Percentiles rank a stretch among this genome's conserved stretches.
Conservation (phyloP, 92 coral and sea anemone genomes). For the Phenganax marumi region DNA sequence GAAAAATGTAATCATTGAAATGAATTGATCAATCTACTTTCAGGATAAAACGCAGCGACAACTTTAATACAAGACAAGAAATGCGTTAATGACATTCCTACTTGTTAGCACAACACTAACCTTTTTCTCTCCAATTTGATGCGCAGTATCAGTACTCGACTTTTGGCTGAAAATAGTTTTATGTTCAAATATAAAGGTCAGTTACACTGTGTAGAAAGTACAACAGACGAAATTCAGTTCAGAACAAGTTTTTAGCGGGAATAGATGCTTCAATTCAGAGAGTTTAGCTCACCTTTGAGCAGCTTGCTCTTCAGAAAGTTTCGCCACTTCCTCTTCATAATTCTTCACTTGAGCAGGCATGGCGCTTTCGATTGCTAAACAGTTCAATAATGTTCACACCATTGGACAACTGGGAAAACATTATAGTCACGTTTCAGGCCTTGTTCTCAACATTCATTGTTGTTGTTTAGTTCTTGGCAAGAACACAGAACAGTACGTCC, state of each 20-base stretch:
- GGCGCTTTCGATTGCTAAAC: constrained; percentile 79
- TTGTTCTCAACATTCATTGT: no score
- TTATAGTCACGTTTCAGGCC: no score
- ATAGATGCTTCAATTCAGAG: not conserved
- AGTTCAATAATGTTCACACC: not conserved
- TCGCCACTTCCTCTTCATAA: constrained; percentile 84
- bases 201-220: no score
- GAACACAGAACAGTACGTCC: no score
- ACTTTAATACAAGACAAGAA: not conserved
- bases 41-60: not conserved
- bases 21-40: not conserved
- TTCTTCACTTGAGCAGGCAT: constrained; percentile 88
- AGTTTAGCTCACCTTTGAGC: constrained; percentile 55
- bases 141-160: constrained; percentile 11
- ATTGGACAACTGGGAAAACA: no score
- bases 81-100: not conserved
- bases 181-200: no score
- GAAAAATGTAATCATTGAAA: not conserved
- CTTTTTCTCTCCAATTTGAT: constrained; percentile 45
- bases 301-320: constrained; percentile 83
- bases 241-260: no score
- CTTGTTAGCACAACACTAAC: constrained; percentile 1
- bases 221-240: no score
- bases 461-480: no score
- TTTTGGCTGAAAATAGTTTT: constrained; percentile 11